These are phyloP conservation scores for Falco columbarius DNA, from an alignment of 2,797 vertebrate genomes.

Conservation along the genomic window DNA sequence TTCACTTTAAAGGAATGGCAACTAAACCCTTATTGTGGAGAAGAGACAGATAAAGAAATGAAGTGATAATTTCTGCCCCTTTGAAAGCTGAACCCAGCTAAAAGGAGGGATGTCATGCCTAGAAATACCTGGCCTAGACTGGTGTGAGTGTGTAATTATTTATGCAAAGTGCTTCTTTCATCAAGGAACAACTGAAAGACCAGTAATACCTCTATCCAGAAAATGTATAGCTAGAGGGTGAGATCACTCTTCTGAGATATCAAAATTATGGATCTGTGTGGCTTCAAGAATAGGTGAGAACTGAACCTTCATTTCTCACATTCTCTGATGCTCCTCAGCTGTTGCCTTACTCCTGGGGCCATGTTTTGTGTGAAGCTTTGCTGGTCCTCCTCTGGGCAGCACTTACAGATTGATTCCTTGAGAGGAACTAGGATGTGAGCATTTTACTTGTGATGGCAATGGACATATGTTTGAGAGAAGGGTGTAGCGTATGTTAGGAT, in stretches of 20 bases:
- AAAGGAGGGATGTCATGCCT: background rate
- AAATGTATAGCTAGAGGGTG: background rate
- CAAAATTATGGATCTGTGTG: background rate
- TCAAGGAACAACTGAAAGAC: background rate
- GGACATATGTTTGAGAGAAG: background rate
- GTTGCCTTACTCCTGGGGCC: background rate
- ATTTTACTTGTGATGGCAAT: background rate
- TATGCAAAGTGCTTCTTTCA: background rate
- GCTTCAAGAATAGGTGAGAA: background rate
- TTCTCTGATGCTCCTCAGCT: background rate
- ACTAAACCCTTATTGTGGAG: background rate
- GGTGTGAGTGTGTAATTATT: background rate
- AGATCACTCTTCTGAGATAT: background rate
- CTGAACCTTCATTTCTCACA: background rate
- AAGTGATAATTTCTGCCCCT: background rate
- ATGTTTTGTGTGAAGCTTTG: background rate
- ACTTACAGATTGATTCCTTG: background rate
- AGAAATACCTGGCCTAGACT: background rate
- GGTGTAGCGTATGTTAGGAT: background rate
- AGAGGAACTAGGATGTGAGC: background rate
- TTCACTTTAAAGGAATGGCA: background rate
- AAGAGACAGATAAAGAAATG: background rate
- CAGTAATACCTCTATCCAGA: background rate
- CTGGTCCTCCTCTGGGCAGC: background rate
- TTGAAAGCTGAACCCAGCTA: background rate